Base-by-base conservation (phyloP, 2,797 vertebrate genomes). In the Columba guinea region DNA sequence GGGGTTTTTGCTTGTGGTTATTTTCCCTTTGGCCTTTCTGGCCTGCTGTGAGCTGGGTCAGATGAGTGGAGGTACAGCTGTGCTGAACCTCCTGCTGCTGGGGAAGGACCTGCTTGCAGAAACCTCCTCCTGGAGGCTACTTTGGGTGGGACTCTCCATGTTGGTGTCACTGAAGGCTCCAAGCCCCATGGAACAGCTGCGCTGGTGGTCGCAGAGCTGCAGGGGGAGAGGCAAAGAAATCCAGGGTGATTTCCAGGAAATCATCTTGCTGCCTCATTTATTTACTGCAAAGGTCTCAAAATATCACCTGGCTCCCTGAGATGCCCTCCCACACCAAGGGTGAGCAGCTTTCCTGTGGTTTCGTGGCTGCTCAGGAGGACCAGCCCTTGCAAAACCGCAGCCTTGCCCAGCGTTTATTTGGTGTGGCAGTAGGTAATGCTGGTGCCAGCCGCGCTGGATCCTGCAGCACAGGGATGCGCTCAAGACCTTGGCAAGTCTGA, bases 251-350 rank as follows among this genome's bases (percentile, higher is more conserved):
- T 89, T 91, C 70, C 52, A 92, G 68, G 64, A 93, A 90, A 55
- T 89, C 13, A 4, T 51, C 79, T 79, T 11, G 0, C 35, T 80
- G 68, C 56, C 69, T 90, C 32, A 20, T 68, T 90, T 83, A 73
- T 87, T 92, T 84, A 41, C 81, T 62, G 68, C 64, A 84, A 64
- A 89, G 63, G 69, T 89, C 91, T 89, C 87, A 52, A 32, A 81
- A 79, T 65, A 48, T 92, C 84, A 71, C 70, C 28, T 0, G 0
- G 34, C 18, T 82, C 65, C 88, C 64, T 10, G 27, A 52, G 53
- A 65, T 11, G 13, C 15, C 13, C 6, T 0, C n/a, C 34, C n/a
- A 10, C 0, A 8, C 24, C 22, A 35, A 46, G 69, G 27, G 10
- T 18, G 41, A 92, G 67, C 67, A 74, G 67, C 80, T 53, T 84